A percentile compares a stretch with the other conserved stretches of the same genome.
Conservation (phyloP, 2,888 invertebrate species). For the Galeopsomyia nigrocyanea region DNA sequence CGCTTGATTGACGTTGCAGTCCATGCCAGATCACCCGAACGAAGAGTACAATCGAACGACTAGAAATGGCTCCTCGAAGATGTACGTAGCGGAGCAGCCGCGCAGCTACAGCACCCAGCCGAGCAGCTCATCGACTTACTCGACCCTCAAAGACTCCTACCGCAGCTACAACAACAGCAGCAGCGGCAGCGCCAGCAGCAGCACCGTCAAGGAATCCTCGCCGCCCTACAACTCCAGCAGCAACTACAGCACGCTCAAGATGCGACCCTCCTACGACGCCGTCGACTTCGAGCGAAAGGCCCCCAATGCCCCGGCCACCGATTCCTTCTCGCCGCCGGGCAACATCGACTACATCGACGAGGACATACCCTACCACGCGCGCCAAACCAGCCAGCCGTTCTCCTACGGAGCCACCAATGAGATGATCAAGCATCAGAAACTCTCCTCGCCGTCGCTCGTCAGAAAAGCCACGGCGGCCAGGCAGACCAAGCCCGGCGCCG, state of each 20-base stretch:
- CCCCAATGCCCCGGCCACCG: slow-evolving; percentile 51
- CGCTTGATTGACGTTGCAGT: slow-evolving; percentile 52
- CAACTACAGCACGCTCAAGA: slow-evolving; percentile 62
- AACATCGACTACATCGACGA: slow-evolving; percentile 73
- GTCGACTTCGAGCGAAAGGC: slow-evolving; percentile 58
- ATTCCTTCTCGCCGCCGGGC: slow-evolving; percentile 62
- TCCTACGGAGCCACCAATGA: slow-evolving; percentile 84
- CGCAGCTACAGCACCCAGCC: slow-evolving; percentile 58
- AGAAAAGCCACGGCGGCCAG: slow-evolving; percentile 74
- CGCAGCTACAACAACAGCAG: slow-evolving; percentile 59
- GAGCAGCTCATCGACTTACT: slow-evolving; percentile 62
- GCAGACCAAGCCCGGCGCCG: slow-evolving; percentile 48
- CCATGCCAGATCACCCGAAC: slow-evolving; percentile 66
- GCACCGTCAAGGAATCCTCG: slow-evolving; percentile 60
- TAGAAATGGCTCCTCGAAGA: slow-evolving; percentile 58
- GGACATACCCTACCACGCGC: slow-evolving; percentile 91
- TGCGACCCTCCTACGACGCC: slow-evolving; percentile 48
- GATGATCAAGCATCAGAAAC: slow-evolving; percentile 81
- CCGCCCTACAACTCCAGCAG: slow-evolving; percentile 60
- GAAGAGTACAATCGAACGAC: slow-evolving; percentile 58
- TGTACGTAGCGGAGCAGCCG: slow-evolving; percentile 61
- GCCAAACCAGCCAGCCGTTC: slow-evolving; percentile 90
- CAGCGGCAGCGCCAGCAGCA: slow-evolving; percentile 59
- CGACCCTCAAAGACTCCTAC: slow-evolving; percentile 64
- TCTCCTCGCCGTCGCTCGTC: slow-evolving; percentile 87